Evolutionary conservation across 2,888 invertebrate species (phyloP).

Genomic region (Cenopis cana): DNA sequence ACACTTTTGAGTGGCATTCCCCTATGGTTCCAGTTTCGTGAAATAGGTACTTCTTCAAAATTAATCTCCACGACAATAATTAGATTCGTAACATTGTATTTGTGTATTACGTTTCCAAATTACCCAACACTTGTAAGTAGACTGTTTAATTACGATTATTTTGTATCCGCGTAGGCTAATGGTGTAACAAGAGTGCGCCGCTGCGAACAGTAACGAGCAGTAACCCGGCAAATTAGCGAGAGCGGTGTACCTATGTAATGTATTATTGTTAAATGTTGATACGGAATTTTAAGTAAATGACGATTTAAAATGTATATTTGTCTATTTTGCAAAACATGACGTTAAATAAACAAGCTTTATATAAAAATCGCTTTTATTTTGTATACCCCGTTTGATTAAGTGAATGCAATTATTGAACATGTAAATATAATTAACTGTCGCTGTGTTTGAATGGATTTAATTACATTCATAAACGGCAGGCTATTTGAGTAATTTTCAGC

Average conservation of each 20-base stretch:
- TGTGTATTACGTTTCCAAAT: conserved; percentile 48
- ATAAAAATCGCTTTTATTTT: conserved; percentile 56
- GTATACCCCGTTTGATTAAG: neutral
- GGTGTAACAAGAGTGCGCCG: conserved; percentile 21
- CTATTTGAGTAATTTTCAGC: too few relatives aligned
- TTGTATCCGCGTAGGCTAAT: conserved; percentile 37
- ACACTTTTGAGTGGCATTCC: too few relatives aligned
- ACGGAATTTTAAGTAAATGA: conserved; percentile 80
- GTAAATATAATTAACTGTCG: too few relatives aligned
- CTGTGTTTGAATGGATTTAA: too few relatives aligned
- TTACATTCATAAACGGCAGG: too few relatives aligned
- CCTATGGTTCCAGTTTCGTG: neutral
- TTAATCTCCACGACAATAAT: conserved; percentile 77
- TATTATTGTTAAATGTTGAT: conserved; percentile 82
- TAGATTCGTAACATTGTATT: conserved; percentile 63
- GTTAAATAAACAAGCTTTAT: conserved; percentile 85
- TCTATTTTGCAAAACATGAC: conserved; percentile 85
- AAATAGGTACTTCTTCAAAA: conserved; percentile 55
- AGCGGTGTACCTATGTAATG: conserved; percentile 71
- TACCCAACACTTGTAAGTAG: conserved; percentile 33
- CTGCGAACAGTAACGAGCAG: conserved; percentile 5
- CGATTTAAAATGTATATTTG: conserved; percentile 82
- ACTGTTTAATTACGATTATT: conserved; percentile 36
- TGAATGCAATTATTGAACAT: neutral
- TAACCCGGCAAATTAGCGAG: conserved; percentile 50